Evolutionary conservation across 2,888 invertebrate species (phyloP).

Genomic region (Archips xylosteana): DNA sequence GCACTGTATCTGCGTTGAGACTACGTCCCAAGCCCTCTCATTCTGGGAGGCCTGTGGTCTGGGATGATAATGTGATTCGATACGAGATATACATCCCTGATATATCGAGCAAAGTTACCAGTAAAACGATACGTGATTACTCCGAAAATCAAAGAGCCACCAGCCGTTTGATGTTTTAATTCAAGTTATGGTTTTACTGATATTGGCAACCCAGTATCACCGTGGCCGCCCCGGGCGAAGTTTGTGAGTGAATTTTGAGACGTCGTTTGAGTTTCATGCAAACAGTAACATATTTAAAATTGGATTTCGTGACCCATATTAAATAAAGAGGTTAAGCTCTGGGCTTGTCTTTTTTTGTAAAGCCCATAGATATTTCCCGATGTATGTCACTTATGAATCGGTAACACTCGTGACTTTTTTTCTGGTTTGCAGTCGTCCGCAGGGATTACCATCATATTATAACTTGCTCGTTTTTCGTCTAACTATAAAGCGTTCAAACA

Average conservation of each 20-base stretch:
- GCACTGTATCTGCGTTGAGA: no score
- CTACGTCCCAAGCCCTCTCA: no score
- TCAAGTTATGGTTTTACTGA: slow-evolving; percentile 28
- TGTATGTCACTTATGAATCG: no score
- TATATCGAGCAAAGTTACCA: neutral
- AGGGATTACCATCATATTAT: no score
- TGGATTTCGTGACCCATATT: slow-evolving; percentile 12
- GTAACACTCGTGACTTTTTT: no score
- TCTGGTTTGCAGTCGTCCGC: no score
- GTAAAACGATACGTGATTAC: neutral
- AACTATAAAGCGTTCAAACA: no score
- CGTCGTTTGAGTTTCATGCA: slow-evolving; percentile 12
- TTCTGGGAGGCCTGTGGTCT: no score
- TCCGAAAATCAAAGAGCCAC: slow-evolving; percentile 23
- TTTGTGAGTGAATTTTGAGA: slow-evolving; percentile 26
- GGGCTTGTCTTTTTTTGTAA: neutral
- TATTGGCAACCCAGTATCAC: slow-evolving; percentile 20
- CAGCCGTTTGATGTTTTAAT: slow-evolving; percentile 24
- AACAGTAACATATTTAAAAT: slow-evolving; percentile 1
- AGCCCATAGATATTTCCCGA: neutral
- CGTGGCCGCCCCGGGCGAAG: slow-evolving; percentile 13
- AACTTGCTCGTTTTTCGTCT: no score
- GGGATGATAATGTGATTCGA: no score
- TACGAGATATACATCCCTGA: no score
- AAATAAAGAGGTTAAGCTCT: neutral